These are phyloP conservation scores for Catalaphyllia jardinei DNA, from an alignment of 64 coral and sea anemone species.

Conservation along the genomic window DNA sequence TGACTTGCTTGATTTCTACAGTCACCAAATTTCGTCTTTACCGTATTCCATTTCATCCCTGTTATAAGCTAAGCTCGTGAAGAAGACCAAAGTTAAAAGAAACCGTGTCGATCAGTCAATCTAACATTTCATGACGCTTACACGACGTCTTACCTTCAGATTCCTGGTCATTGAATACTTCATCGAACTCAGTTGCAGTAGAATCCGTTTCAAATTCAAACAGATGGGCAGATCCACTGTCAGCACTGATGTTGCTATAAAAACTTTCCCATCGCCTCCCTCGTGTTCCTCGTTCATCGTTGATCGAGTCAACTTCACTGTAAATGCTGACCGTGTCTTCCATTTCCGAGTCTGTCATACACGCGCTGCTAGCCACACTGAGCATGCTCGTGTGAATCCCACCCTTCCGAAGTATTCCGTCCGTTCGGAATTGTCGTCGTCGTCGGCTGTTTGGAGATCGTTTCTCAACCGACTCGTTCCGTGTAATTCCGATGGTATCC, in stretches of 20 bases:
- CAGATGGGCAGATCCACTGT: constrained; percentile 91
- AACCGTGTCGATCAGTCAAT: too few species aligned
- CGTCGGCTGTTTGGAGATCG: neutral
- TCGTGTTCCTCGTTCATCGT: constrained; percentile 1
- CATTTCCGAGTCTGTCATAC: constrained; percentile 64
- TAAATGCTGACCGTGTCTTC: constrained; percentile 63
- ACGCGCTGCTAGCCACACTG: constrained; percentile 73
- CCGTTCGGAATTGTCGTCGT: neutral
- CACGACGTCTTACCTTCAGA: neutral
- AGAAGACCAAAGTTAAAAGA: too few species aligned
- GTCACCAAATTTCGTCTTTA: too few species aligned
- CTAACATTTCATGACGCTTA: neutral
- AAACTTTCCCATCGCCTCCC: constrained; percentile 90
- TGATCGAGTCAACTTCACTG: constrained; percentile 46
- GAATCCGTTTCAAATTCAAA: constrained; percentile 91
- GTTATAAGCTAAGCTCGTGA: too few species aligned
- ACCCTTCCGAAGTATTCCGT: constrained; percentile 34
- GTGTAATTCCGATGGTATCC: neutral
- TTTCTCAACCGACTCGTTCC: neutral
- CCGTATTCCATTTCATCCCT: too few species aligned
- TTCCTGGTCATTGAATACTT: constrained; percentile 34
- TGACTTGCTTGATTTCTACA: too few species aligned
- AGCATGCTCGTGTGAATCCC: constrained; percentile 80
- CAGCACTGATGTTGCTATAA: constrained; percentile 93
- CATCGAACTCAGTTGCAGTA: constrained; percentile 57